Base-by-base conservation (phyloP, 2,888 invertebrate species). In the Cerceris ruficornis region DNA sequence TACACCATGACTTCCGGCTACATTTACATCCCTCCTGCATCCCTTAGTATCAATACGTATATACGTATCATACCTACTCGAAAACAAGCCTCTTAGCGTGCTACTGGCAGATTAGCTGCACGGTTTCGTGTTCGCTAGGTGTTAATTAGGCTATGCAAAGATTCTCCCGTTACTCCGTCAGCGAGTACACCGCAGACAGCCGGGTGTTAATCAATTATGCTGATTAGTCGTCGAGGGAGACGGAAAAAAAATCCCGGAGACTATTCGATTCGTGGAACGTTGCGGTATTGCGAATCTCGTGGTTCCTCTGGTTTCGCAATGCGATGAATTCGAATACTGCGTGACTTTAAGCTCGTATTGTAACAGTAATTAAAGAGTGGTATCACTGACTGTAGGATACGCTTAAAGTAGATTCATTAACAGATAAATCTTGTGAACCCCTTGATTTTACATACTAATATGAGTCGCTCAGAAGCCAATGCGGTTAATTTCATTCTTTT, bases 101-200 rank as follows among this genome's bases (percentile, higher is more conserved):
- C 42, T 70, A 69, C 50, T 67, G 75, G 58, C 69, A 72, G 79
- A 83, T 86, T 77, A 86, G 64, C 28, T 14, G 58, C 52, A 42
- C 65, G 55, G 75, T 68, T 69, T 79, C 69, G 52, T 42, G 74
- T 78, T 60, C 58, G 71, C 62, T 59, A 69, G 79, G 75, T 80
- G 78, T 84, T 84, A 85, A 86, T 85, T 82, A 86, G 80, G 70
- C 70, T 75, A 62, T 59, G 73, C 72, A 79, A 80, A 83, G 82
- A 67, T 70, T 70, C 82, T 46, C 42, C 55, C 55, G 67, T 71
- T 64, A 6, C 28, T 28, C 57, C 11, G 59, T 50, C n/a, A 62
- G 28, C 64, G 39, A 42, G 59, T 17, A 65, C 57, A 42, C 39
- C 15, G 46, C 14, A 46, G 49, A 77, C 15, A 8, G 49, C 61